Conservation (phyloP, 1,140 invertebrate genomes). For the Ctenoplectra terminalis region DNA sequence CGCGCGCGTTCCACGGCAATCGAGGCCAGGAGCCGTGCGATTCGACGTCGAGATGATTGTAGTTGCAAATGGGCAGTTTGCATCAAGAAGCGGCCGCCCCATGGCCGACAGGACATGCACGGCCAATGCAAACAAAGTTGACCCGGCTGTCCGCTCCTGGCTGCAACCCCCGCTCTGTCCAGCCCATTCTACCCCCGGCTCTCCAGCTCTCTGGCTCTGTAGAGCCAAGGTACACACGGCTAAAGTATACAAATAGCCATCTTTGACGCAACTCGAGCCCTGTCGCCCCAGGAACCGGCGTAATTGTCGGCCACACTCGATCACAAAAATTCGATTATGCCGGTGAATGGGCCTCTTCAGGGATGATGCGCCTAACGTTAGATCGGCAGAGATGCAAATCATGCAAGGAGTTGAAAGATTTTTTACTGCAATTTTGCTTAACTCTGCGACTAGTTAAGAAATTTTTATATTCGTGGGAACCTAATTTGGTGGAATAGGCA, state of each 20-base stretch:
- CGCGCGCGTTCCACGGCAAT: constrained; percentile 67
- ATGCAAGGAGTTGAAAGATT: too few species aligned
- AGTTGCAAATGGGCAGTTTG: constrained; percentile 82
- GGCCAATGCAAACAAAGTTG: constrained; percentile 81
- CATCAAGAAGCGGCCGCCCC: constrained; percentile 78
- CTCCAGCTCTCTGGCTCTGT: constrained; percentile 38
- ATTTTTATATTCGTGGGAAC: too few species aligned
- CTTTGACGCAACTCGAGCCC: constrained; percentile 66
- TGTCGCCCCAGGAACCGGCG: constrained; percentile 46
- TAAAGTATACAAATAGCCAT: constrained; percentile 77
- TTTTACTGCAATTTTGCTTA: too few species aligned
- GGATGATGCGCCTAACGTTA: not conserved
- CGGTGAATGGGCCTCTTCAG: not conserved
- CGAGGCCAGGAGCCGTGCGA: constrained; percentile 67
- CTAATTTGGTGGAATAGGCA: too few species aligned
- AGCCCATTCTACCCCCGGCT: constrained; percentile 45
- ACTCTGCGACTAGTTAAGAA: too few species aligned
- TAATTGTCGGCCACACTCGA: constrained; percentile 34
- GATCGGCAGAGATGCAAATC: too few species aligned
- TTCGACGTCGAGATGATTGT: constrained; percentile 80
- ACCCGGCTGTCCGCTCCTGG: constrained; percentile 73
- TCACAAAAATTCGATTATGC: constrained; percentile 61
- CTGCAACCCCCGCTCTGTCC: constrained; percentile 49
- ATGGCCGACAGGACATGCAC: constrained; percentile 75
- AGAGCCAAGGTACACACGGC: constrained; percentile 71